A percentile compares a stretch with the other conserved stretches of the same genome.
These are phyloP conservation scores for Protula sp. DNA, from an alignment of 2,888 invertebrate genomes.

Conservation along the genomic window DNA sequence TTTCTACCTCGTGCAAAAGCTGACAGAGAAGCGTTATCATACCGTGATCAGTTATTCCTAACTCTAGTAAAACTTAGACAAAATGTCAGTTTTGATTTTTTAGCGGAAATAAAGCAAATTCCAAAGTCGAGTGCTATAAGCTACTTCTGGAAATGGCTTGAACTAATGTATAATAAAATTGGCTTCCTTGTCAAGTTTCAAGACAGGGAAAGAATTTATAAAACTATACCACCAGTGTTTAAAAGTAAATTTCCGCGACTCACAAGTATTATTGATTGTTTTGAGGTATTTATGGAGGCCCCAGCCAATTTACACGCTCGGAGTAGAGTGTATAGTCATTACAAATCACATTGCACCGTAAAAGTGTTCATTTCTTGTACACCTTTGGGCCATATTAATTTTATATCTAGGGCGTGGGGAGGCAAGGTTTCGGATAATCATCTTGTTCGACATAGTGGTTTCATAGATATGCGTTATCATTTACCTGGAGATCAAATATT, in stretches of 20 bases:
- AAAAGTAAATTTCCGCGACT: conserved; percentile 1
- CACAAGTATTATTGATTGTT: neutral
- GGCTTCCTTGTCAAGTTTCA: neutral
- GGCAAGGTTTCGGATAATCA: conserved; percentile 23
- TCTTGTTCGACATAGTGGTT: conserved; percentile 20
- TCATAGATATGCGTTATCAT: conserved; percentile 15
- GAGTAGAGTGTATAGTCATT: neutral
- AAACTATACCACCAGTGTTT: neutral
- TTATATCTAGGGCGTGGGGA: conserved; percentile 21
- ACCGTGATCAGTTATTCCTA: neutral
- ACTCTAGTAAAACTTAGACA: neutral
- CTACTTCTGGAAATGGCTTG: neutral
- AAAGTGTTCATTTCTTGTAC: conserved; percentile 1
- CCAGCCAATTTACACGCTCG: neutral
- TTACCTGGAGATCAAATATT: conserved; percentile 22
- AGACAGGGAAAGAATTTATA: neutral
- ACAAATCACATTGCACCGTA: neutral
- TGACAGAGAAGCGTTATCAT: too few species aligned
- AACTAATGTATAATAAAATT: neutral
- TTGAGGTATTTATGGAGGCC: neutral
- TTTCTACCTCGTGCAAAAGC: too few species aligned
- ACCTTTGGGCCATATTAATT: conserved; percentile 15
- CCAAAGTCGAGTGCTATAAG: neutral
- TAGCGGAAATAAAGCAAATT: neutral
- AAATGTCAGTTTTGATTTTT: neutral